Conservation (phyloP, 1,140 invertebrate species). For the Campoletis sonorensis region DNA sequence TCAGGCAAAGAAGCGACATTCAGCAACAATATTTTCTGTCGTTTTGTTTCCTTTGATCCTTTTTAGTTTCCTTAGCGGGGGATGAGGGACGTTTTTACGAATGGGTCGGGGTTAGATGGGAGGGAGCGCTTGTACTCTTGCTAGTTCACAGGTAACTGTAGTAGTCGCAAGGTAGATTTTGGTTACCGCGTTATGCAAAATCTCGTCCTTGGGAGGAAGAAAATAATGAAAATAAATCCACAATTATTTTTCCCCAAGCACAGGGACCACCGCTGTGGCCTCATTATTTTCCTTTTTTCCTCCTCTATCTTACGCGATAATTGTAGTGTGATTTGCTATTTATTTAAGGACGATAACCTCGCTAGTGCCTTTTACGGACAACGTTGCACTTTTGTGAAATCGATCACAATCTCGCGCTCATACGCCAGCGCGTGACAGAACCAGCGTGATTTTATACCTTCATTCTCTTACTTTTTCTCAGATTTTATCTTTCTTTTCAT, state of each 20-base stretch:
- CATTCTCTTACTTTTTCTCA: not conserved
- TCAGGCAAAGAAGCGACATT: not conserved
- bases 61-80: not conserved
- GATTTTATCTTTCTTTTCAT: not conserved
- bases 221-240: not conserved
- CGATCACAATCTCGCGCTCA: not conserved
- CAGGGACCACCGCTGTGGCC: not conserved
- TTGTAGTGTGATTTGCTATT: not conserved
- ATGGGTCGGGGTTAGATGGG: constrained; percentile 20
- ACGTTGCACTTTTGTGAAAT: not conserved
- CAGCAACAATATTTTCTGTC: not conserved
- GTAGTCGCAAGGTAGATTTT: constrained; percentile 58
- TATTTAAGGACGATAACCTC: not conserved
- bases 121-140: constrained; percentile 45
- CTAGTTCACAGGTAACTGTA: constrained; percentile 64
- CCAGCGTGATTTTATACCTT: not conserved
- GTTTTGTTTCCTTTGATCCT: not conserved
- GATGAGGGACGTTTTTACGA: constrained; percentile 19
- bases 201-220: not conserved
- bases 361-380: not conserved
- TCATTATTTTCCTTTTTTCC: not conserved
- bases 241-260: not conserved
- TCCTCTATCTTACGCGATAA: not conserved
- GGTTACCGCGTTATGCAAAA: constrained; percentile 10
- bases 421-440: not conserved